These are phyloP conservation scores for Hofmannophila pseudospretella DNA, from an alignment of 2,888 invertebrate genomes.

Conservation along the genomic window DNA sequence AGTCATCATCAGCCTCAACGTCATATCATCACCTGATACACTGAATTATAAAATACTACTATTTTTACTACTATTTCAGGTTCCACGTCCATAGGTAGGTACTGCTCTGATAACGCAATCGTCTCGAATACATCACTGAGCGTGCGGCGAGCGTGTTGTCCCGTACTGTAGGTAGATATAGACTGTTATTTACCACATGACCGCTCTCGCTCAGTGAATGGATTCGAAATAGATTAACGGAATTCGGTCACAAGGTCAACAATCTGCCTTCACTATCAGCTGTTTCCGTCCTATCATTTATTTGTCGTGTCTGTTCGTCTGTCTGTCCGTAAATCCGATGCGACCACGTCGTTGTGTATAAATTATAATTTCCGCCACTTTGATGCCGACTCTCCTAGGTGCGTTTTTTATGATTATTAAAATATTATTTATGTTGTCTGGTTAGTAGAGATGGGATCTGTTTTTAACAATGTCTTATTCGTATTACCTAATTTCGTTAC, in stretches of 20 bases:
- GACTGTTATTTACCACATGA: not conserved
- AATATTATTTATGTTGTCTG: conserved; percentile 17
- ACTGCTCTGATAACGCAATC: too few relatives aligned
- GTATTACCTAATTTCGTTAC: too few relatives aligned
- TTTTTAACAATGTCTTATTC: conserved; percentile 3
- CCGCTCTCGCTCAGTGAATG: conserved; percentile 1
- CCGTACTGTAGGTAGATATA: too few relatives aligned
- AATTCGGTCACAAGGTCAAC: conserved; percentile 32
- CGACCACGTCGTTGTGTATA: conserved; percentile 7
- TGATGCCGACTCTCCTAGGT: conserved; percentile 23
- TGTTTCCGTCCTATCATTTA: conserved; percentile 25
- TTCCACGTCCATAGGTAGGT: too few relatives aligned
- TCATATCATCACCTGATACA: too few relatives aligned
- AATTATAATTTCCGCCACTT: conserved; percentile 39
- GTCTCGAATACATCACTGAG: too few relatives aligned
- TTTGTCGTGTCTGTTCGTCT: not conserved
- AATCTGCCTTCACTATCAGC: conserved; percentile 24
- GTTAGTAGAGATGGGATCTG: conserved; percentile 2
- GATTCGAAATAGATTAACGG: not conserved
- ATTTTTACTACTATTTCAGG: too few relatives aligned
- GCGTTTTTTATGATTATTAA: conserved; percentile 8
- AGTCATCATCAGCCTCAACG: too few relatives aligned
- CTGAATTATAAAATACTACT: too few relatives aligned
- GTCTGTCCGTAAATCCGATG: not conserved
- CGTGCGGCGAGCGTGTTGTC: too few relatives aligned